phyloP scores from a whole-genome alignment of 2,113 vertebrate species.

The Trogon melanurus region DNA sequence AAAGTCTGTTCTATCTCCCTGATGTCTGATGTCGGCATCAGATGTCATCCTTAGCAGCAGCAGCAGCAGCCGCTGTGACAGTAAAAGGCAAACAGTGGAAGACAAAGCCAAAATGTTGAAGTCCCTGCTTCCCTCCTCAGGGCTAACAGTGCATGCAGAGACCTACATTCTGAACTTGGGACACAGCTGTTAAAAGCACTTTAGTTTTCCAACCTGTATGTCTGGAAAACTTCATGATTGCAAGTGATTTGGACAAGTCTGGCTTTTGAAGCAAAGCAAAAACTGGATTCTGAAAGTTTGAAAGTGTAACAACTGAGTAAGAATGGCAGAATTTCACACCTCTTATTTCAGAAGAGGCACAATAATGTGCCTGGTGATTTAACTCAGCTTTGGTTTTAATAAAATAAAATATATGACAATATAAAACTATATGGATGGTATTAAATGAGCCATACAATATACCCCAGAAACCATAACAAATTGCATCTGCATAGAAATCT shows the following conservation, averaged over 20 bases:
- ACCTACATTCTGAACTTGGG: conserved; percentile 59
- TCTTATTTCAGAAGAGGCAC: conserved; percentile 18
- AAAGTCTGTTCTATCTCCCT: conserved; percentile 60
- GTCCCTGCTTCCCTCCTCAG: conserved; percentile 74
- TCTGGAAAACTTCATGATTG: conserved; percentile 64
- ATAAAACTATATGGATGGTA: background rate
- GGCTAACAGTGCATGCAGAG: conserved; percentile 58
- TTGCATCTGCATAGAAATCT: background rate
- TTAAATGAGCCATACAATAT: background rate
- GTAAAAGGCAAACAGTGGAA: conserved; percentile 67
- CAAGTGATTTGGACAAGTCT: conserved; percentile 68
- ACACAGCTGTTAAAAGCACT: conserved; percentile 78
- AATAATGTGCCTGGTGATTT: conserved; percentile 6
- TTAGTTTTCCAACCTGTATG: conserved; percentile 60
- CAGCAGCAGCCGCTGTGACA: conserved; percentile 60
- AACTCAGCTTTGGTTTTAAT: background rate
- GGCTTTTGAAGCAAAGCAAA: conserved; percentile 34
- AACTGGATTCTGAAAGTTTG: conserved; percentile 26
- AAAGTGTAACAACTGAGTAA: conserved; percentile 40
- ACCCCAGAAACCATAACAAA: background rate
- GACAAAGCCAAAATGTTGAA: conserved; percentile 58
- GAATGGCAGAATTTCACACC: conserved; percentile 50
- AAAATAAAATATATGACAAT: background rate
- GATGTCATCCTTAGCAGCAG: conserved; percentile 58
- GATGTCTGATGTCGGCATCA: conserved; percentile 59